Percentiles rank a stretch among this genome's conserved stretches.
Evolutionary conservation across 2,113 vertebrate genomes (phyloP).

Genomic region (Paedocypris sp.): DNA sequence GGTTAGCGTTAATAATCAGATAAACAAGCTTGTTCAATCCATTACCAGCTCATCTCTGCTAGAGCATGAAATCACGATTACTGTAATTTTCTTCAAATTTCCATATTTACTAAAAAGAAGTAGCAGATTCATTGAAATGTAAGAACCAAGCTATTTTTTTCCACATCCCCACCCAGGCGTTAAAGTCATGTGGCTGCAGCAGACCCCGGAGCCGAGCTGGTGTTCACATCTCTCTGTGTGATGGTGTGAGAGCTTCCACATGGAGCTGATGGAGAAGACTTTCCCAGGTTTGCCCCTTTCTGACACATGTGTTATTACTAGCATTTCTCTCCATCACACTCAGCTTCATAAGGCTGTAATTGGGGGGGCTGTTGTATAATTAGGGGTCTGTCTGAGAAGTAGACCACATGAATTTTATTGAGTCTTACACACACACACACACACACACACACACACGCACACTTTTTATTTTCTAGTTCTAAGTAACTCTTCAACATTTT

Average conservation of each 20-base stretch:
- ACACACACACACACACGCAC: too few relatives aligned
- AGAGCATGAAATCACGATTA: neutral
- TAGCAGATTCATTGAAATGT: neutral
- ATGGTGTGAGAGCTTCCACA: constrained; percentile 1
- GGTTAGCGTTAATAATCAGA: neutral
- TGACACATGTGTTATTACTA: constrained; percentile 14
- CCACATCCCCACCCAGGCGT: neutral
- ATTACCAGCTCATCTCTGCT: neutral
- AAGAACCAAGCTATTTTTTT: neutral
- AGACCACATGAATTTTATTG: constrained; percentile 19
- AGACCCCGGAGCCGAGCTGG: constrained; percentile 14
- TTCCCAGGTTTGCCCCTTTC: constrained; percentile 22
- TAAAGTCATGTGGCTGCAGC: neutral
- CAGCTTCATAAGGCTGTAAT: constrained; percentile 1
- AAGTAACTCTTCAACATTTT: too few relatives aligned
- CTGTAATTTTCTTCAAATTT: neutral
- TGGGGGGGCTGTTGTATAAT: constrained; percentile 25
- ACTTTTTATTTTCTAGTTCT: too few relatives aligned
- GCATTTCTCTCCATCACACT: constrained; percentile 14
- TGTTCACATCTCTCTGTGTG: constrained; percentile 16
- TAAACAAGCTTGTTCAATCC: neutral
- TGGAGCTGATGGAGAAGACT: constrained; percentile 14
- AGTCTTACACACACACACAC: too few relatives aligned
- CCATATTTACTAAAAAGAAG: neutral
- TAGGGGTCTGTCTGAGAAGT: constrained; percentile 9